phyloP scores from a whole-genome alignment of 2,797 vertebrate genomes.

The Hapalemur alaotrensis region DNA sequence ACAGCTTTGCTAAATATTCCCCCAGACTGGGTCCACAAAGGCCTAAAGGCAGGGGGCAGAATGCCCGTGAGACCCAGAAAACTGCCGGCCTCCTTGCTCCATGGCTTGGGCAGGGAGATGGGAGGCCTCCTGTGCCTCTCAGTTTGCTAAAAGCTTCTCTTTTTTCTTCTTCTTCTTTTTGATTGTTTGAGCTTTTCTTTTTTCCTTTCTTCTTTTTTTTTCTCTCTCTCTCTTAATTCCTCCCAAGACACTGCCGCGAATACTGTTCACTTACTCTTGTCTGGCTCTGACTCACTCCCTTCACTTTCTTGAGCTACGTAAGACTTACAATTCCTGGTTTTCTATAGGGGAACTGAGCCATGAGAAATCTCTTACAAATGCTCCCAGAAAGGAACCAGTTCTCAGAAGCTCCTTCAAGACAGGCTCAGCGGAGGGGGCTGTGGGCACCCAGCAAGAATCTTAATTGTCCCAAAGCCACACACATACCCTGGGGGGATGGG shows the following conservation, averaged over 20 bases:
- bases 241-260: conserved; percentile 81
- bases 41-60: conserved; percentile 81
- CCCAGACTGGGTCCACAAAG: conserved; percentile 82
- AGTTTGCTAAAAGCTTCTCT: conserved; percentile 68
- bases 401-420: conserved; percentile 82
- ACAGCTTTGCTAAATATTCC: conserved; percentile 84
- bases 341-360: conserved; percentile 88
- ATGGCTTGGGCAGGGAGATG: conserved; percentile 32
- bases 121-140: conserved; percentile 48
- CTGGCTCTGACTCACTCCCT: conserved; percentile 75
- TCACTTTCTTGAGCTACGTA: conserved; percentile 82
- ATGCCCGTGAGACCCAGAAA: conserved; percentile 59
- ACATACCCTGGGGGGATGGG: background rate
- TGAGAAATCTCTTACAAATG: conserved; percentile 86
- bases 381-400: conserved; percentile 78
- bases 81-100: background rate
- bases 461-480: conserved; percentile 74
- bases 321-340: conserved; percentile 85
- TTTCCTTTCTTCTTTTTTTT: conserved; percentile 31
- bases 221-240: conserved; percentile 78
- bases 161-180: conserved; percentile 46
- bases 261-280: conserved; percentile 84
- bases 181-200: conserved; percentile 52
- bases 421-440: background rate
- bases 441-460: conserved; percentile 75